A percentile compares a stretch with the other conserved stretches of the same genome.
Evolutionary conservation across 1,140 invertebrate species (phyloP).

Genomic region (Mizuhopecten yessoensis): DNA sequence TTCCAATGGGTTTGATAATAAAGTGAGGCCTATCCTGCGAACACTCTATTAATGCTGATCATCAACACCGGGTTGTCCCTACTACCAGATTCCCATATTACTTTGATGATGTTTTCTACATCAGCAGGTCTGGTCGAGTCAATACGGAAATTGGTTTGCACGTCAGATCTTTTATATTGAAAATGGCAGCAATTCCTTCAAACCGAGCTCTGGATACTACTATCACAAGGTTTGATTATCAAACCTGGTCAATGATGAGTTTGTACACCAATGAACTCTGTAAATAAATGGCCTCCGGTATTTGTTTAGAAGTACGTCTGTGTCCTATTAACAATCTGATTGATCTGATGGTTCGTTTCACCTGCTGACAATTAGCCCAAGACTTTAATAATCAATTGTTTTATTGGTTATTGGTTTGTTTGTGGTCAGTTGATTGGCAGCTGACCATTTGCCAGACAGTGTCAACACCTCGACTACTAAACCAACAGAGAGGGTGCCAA

Average conservation of each 20-base stretch:
- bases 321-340: neutral
- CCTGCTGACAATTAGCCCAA: neutral
- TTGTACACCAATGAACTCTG: neutral
- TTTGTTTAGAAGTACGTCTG: neutral
- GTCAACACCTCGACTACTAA: neutral
- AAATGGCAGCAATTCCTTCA: constrained; percentile 16
- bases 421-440: neutral
- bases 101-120: constrained; percentile 7
- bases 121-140: neutral
- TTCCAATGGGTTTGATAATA: neutral
- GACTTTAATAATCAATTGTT: constrained; percentile 13
- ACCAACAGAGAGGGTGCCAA: neutral
- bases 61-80: neutral
- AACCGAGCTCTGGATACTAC: neutral
- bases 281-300: neutral
- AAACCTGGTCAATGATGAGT: neutral
- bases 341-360: neutral
- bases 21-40: neutral
- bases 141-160: constrained; percentile 15
- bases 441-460: constrained; percentile 22
- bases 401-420: constrained; percentile 6
- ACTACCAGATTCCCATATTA: neutral
- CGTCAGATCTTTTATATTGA: constrained; percentile 1
- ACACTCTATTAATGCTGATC: neutral
- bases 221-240: neutral